These are phyloP conservation scores for Maniola hyperantus DNA, from an alignment of 2,888 invertebrate genomes.

Conservation along the genomic window DNA sequence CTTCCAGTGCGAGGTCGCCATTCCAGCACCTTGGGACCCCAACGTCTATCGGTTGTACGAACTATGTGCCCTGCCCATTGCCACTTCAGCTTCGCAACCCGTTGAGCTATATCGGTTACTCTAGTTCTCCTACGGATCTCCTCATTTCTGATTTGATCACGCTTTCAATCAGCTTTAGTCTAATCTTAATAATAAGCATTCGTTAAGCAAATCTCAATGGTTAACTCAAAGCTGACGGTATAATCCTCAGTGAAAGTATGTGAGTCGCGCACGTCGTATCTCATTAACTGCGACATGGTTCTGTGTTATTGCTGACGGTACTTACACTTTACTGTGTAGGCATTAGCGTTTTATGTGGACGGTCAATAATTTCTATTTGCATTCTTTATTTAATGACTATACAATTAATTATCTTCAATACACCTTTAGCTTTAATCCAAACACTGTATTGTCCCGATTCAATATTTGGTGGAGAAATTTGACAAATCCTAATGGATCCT, in stretches of 20 bases:
- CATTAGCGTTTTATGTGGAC: slow-evolving; percentile 3
- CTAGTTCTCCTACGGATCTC: no score
- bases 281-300: slow-evolving; percentile 21
- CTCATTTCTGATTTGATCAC: no score
- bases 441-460: neutral
- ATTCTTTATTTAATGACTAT: slow-evolving; percentile 24
- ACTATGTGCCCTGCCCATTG: no score
- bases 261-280: slow-evolving; percentile 21
- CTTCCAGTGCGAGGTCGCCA: no score
- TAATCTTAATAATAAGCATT: neutral
- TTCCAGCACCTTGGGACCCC: no score
- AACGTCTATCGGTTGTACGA: no score
- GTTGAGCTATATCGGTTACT: no score
- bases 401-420: neutral
- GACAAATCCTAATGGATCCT: neutral
- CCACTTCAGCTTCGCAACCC: no score
- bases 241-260: slow-evolving; percentile 29
- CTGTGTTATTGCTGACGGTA: slow-evolving; percentile 10
- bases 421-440: neutral
- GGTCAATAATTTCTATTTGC: slow-evolving; percentile 25
- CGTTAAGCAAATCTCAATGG: neutral
- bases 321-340: neutral
- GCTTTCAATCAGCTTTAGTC: neutral
- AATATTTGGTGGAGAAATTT: neutral
- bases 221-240: slow-evolving; percentile 2